Conservation (phyloP, 1,140 invertebrate genomes). For the Tetraneura akinire region DNA sequence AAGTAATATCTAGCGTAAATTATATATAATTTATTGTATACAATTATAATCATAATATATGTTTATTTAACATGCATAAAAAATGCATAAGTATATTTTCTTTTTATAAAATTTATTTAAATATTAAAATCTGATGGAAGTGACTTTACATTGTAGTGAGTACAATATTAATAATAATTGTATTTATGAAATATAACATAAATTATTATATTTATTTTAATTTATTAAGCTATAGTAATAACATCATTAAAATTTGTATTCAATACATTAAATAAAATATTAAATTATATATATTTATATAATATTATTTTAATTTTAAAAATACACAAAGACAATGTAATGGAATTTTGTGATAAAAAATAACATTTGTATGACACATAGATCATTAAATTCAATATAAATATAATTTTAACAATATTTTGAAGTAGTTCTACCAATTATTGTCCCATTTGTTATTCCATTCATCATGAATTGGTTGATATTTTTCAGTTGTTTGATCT, state of each 20-base stretch:
- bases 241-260: not conserved
- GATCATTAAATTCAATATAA: not conserved
- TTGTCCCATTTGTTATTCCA: constrained; percentile 49
- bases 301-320: not conserved
- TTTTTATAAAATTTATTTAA: no score
- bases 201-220: not conserved
- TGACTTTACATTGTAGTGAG: no score
- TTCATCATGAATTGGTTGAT: constrained; percentile 45
- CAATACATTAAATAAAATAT: not conserved
- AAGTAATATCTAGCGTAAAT: no score
- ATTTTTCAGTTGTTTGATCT: constrained; percentile 49
- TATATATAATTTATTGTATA: no score
- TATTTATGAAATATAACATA: not conserved
- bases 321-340: not conserved
- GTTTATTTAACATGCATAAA: no score
- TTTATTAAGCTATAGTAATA: not conserved
- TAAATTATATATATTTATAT: not conserved
- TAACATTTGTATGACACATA: constrained; percentile 1
- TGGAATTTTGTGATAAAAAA: constrained; percentile 7
- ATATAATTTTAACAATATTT: not conserved
- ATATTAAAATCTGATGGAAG: no score
- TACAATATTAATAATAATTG: no score
- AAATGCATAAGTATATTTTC: no score
- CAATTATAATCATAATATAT: no score
- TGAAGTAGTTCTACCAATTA: constrained; percentile 31